phyloP scores from a whole-genome alignment of 2,113 vertebrate genomes.

The Syngnathus floridae region DNA sequence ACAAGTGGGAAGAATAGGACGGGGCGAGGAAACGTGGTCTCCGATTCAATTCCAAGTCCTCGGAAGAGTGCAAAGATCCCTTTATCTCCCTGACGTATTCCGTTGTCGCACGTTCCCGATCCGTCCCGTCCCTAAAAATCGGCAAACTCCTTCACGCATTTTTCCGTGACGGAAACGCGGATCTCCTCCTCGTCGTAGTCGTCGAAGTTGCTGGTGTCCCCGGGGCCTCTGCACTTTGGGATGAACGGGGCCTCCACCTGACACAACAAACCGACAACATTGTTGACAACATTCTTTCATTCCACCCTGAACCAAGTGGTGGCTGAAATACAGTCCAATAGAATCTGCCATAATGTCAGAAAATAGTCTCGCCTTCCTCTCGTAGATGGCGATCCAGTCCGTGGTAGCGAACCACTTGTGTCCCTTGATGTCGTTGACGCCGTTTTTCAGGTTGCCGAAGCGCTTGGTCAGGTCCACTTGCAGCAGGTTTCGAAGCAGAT shows the following conservation, averaged over 20 bases:
- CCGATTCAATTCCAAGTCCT: conserved; percentile 83
- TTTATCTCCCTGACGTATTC: conserved; percentile 79
- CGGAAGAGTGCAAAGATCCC: conserved; percentile 94
- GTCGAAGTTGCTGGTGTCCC: conserved; percentile 99
- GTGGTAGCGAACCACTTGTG: conserved; percentile 99
- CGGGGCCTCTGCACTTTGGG: conserved; percentile 98
- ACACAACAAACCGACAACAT: neutral
- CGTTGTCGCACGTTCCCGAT: conserved; percentile 55
- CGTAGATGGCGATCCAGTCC: conserved; percentile 99
- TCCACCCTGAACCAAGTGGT: too few species aligned
- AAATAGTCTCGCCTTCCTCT: conserved; percentile 82
- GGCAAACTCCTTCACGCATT: conserved; percentile 95
- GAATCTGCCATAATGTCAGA: neutral
- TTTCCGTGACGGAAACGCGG: conserved; percentile 95
- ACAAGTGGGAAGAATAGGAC: conserved; percentile 71
- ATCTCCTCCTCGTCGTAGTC: conserved; percentile 99
- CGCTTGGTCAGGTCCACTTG: conserved; percentile 98
- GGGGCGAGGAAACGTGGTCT: conserved; percentile 66
- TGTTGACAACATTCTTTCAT: conserved; percentile 1
- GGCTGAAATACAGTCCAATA: too few species aligned
- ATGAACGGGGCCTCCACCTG: conserved; percentile 99
- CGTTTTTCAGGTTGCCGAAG: conserved; percentile 97
- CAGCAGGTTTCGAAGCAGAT: conserved; percentile 93
- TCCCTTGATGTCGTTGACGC: conserved; percentile 97
- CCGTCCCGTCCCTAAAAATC: conserved; percentile 80